These are phyloP conservation scores for Cynaeus angustus DNA, from an alignment of 2,888 invertebrate genomes.

Conservation along the genomic window DNA sequence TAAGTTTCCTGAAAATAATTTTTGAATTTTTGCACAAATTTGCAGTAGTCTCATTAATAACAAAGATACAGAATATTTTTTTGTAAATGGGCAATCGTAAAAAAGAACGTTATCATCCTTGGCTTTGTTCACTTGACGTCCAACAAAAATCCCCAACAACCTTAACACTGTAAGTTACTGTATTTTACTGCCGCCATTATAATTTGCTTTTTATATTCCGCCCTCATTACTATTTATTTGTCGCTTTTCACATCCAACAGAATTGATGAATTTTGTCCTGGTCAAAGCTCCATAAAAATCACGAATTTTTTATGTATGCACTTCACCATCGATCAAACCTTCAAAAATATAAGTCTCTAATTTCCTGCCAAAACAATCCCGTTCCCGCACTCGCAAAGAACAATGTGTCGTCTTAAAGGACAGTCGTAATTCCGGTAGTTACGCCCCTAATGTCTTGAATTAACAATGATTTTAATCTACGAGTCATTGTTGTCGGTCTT, in stretches of 20 bases:
- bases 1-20: no score
- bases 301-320: conserved; percentile 44
- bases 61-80: no score
- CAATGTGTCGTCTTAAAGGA: conserved; percentile 34
- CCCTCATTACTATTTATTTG: conserved; percentile 5
- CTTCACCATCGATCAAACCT: conserved; percentile 15
- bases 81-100: no score
- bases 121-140: no score
- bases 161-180: no score
- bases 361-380: not conserved
- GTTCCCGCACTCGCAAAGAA: conserved; percentile 18
- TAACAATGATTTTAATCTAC: conserved; percentile 45
- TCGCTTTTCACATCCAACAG: conserved; percentile 15
- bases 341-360: no score
- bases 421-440: conserved; percentile 30
- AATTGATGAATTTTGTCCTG: conserved; percentile 36
- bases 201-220: no score
- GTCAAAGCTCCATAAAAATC: conserved; percentile 27
- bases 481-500: conserved; percentile 42
- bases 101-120: no score
- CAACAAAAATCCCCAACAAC: no score
- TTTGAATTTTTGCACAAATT: no score
- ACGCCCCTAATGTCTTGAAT: conserved; percentile 44
- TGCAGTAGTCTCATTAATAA: no score
- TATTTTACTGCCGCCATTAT: no score